phyloP scores from a whole-genome alignment of 2,888 invertebrate species.

The Calameuta idolon region DNA sequence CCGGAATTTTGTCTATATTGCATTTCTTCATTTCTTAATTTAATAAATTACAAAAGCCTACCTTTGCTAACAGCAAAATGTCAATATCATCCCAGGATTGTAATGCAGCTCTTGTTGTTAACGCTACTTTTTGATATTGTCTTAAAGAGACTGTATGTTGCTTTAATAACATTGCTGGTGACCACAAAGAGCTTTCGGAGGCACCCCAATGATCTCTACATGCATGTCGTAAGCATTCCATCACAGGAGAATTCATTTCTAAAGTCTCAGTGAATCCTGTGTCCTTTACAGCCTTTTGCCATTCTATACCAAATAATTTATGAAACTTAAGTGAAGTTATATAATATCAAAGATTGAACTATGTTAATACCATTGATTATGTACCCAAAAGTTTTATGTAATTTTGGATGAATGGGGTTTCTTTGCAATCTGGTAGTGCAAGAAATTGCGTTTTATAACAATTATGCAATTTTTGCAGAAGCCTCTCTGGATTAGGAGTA shows the following conservation, averaged over 20 bases:
- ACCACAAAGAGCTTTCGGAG: constrained; percentile 70
- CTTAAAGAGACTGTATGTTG: constrained; percentile 70
- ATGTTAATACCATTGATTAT: neutral
- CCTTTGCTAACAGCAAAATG: constrained; percentile 74
- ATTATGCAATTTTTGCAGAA: constrained; percentile 56
- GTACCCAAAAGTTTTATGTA: constrained; percentile 63
- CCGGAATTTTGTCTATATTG: too few relatives aligned
- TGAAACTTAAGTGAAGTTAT: neutral
- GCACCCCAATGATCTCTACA: constrained; percentile 71
- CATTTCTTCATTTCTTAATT: neutral
- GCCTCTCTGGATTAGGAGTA: constrained; percentile 52
- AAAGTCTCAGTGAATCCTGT: constrained; percentile 53
- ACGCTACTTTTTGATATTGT: constrained; percentile 79
- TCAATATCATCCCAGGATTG: constrained; percentile 76
- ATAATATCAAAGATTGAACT: neutral
- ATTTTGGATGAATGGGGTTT: constrained; percentile 57
- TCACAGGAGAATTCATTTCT: constrained; percentile 61
- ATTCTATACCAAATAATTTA: constrained; percentile 65
- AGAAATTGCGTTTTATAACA: constrained; percentile 61
- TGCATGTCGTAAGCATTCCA: constrained; percentile 69
- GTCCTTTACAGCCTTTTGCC: constrained; percentile 71
- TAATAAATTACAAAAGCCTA: constrained; percentile 44
- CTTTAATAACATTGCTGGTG: constrained; percentile 70
- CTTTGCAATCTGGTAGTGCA: constrained; percentile 56
- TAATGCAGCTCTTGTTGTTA: constrained; percentile 73